Base-by-base conservation (phyloP, 2,888 invertebrate genomes). In the Incurvaria masculella region DNA sequence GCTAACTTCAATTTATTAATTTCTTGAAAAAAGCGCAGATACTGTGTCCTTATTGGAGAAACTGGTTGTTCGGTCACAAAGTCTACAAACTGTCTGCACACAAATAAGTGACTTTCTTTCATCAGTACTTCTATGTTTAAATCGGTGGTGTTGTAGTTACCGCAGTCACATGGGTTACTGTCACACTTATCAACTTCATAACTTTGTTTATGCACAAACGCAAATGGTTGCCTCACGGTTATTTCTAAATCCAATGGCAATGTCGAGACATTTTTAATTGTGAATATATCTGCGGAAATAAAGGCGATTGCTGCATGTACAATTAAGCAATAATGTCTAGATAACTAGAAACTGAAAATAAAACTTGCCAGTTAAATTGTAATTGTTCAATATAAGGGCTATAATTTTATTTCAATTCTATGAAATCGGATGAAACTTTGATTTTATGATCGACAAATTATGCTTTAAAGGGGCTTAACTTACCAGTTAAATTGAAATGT, bases 251-350 rank as follows among this genome's bases (percentile, higher is more conserved):
- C 69, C 44, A 84, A 57, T 42, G 75, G 70, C 21, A 84, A 56
- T 51, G 68, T 73, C 0, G 83, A 81, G 39, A 76, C 66, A 61
- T 85, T 85, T 52, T 70, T 80, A 46, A 84, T 71, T 1, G 68
- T 64, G 1, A 85, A 49, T 26, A 80, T 70, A 60, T 84, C 84
- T 82, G 64, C 51, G 69, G 65, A 47, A 50, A 47, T 21, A 45
- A 4, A 39, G 23, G 23, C 23, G 23, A 10, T n/a, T n/a, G n/a
- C n/a, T n/a, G n/a, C n/a, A n/a, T n/a, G n/a, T n/a, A n/a, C n/a
- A n/a, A n/a, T n/a, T n/a, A n/a, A n/a, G n/a, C n/a, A n/a, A n/a
- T n/a, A n/a, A n/a, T n/a, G n/a, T n/a, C n/a, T n/a, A n/a, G n/a
- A n/a, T n/a, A n/a, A n/a, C n/a, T n/a, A n/a, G n/a, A n/a, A n/a